A percentile compares a stretch with the other conserved stretches of the same genome.
These are phyloP conservation scores for Minunthozetes semirufus DNA, from an alignment of 2,888 invertebrate genomes.

Conservation along the genomic window DNA sequence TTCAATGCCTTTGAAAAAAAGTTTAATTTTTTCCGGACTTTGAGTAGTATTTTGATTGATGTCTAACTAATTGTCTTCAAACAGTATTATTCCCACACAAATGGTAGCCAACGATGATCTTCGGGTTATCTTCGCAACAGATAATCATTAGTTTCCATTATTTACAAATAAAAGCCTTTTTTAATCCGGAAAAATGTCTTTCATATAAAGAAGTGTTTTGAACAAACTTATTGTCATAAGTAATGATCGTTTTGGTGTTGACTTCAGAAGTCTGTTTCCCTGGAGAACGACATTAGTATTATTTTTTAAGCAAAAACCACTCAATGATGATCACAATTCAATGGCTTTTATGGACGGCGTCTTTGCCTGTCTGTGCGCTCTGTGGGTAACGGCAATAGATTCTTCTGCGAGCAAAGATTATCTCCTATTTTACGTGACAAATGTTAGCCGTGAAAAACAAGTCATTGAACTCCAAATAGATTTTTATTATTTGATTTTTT, in stretches of 20 bases:
- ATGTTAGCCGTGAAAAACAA: not conserved
- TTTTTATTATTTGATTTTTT: not conserved
- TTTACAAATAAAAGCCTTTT: not conserved
- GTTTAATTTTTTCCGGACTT: not conserved
- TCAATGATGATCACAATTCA: not conserved
- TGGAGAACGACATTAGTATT: not conserved
- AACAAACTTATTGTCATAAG: not conserved
- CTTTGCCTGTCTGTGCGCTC: not conserved
- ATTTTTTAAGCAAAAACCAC: not conserved
- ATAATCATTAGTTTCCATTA: not conserved
- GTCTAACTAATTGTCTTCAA: not conserved
- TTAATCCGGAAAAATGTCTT: not conserved
- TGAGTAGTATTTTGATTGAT: not conserved
- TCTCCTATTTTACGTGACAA: slow-evolving; percentile 16
- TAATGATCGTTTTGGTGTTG: slow-evolving; percentile 4
- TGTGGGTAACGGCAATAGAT: no score
- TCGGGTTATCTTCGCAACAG: not conserved
- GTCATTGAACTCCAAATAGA: not conserved
- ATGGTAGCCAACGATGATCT: not conserved
- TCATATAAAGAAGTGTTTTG: not conserved
- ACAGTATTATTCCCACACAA: not conserved
- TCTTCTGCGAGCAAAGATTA: not conserved
- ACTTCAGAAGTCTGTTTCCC: not conserved
- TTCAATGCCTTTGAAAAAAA: not conserved
- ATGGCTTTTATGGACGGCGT: not conserved